A percentile compares a stretch with the other conserved stretches of the same genome.
phyloP scores from a whole-genome alignment of 1,140 invertebrate genomes.

The Zaprionus inermis region DNA sequence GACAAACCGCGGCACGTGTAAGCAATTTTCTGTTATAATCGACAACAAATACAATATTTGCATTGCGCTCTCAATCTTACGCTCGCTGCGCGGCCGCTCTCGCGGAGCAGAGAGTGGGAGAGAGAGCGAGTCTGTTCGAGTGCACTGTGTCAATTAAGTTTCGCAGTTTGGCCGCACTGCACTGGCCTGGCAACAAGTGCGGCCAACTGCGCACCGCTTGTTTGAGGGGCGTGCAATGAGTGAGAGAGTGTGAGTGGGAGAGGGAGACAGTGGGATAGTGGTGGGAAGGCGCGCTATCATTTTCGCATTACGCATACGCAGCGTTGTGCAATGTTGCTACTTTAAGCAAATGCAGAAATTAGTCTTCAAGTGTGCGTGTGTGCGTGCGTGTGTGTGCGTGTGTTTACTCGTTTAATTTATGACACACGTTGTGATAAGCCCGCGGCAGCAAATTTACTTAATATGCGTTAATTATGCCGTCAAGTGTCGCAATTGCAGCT shows the following conservation, averaged over 20 bases:
- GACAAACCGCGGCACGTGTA: slow-evolving; percentile 68
- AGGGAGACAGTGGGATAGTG: neutral
- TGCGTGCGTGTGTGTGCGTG: neutral
- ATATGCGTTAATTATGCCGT: slow-evolving; percentile 56
- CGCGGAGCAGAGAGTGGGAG: slow-evolving; percentile 1
- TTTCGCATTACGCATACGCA: slow-evolving; percentile 62
- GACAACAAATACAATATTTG: slow-evolving; percentile 61
- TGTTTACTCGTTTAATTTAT: slow-evolving; percentile 58
- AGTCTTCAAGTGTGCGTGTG: slow-evolving; percentile 25
- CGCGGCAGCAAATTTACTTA: slow-evolving; percentile 56
- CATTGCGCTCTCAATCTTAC: slow-evolving; percentile 33
- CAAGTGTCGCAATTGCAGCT: slow-evolving; percentile 55
- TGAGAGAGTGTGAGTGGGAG: neutral
- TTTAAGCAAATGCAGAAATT: slow-evolving; percentile 33
- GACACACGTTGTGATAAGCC: slow-evolving; percentile 45
- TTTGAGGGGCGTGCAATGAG: slow-evolving; percentile 3
- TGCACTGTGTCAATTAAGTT: slow-evolving; percentile 25
- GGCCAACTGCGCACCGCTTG: slow-evolving; percentile 10
- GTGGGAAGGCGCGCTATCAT: slow-evolving; percentile 17
- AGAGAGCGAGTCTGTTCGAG: slow-evolving; percentile 10
- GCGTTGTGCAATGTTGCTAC: slow-evolving; percentile 20
- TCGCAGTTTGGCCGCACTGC: slow-evolving; percentile 6
- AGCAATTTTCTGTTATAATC: slow-evolving; percentile 77
- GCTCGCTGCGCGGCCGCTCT: slow-evolving; percentile 11
- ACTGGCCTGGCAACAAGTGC: slow-evolving; percentile 56